Evolutionary conservation across 2,888 invertebrate genomes (phyloP).

Genomic region (Calameuta pallipes): DNA sequence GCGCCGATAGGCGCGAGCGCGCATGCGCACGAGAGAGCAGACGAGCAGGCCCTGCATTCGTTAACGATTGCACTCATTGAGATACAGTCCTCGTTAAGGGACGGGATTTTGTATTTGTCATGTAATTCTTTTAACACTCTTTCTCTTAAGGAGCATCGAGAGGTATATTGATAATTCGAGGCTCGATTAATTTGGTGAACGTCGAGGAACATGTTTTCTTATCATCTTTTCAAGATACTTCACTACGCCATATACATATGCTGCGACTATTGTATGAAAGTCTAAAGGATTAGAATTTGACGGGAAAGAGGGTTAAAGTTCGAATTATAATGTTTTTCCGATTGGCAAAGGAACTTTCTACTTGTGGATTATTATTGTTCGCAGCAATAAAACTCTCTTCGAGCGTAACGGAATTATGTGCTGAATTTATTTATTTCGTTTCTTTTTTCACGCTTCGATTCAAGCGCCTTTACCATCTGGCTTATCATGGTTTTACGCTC

Average conservation of each 20-base stretch:
- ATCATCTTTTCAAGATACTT: not conserved
- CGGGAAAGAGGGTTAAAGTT: not conserved
- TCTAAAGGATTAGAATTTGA: not conserved
- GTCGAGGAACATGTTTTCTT: not conserved
- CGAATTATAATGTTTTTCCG: not conserved
- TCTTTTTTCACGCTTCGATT: conserved; percentile 22
- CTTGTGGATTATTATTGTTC: conserved; percentile 35
- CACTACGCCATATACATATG: not conserved
- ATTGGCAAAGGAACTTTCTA: not conserved
- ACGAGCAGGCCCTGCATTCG: not conserved
- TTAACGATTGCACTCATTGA: not conserved
- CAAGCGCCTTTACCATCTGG: not conserved
- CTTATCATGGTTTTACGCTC: not conserved
- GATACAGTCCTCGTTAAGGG: not conserved
- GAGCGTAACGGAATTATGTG: conserved; percentile 46
- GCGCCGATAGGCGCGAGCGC: not conserved
- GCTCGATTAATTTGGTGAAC: not conserved
- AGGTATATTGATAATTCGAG: not conserved
- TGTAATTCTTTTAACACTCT: not conserved
- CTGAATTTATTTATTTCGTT: conserved; percentile 45
- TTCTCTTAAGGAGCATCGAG: not conserved
- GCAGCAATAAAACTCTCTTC: conserved; percentile 46
- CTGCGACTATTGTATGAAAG: not conserved
- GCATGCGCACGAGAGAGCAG: not conserved
- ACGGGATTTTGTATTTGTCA: not conserved